These are phyloP conservation scores for Parus major DNA, from an alignment of 2,113 vertebrate species.

Conservation along the genomic window DNA sequence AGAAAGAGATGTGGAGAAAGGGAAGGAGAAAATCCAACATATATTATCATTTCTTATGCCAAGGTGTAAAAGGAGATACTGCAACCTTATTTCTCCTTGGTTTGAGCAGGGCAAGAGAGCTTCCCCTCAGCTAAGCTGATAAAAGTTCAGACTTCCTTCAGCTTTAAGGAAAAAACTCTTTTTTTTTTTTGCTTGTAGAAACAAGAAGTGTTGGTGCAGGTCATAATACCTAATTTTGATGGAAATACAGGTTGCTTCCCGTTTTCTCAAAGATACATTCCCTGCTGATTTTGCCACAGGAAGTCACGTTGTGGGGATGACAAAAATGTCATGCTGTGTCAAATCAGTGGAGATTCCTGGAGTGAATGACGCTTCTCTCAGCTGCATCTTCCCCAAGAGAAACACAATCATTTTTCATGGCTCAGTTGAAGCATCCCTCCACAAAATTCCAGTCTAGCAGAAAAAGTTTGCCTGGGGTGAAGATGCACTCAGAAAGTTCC, in stretches of 20 bases:
- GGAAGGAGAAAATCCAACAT: background rate
- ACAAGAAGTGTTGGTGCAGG: background rate
- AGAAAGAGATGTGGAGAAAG: background rate
- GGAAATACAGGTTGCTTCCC: background rate
- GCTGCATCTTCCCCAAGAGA: background rate
- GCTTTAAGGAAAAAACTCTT: background rate
- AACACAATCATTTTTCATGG: constrained; percentile 8
- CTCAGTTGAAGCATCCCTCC: constrained; percentile 26
- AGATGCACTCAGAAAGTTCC: background rate
- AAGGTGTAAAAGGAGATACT: background rate
- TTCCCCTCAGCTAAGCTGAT: background rate
- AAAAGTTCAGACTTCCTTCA: background rate
- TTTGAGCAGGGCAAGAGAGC: background rate
- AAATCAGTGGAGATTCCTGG: background rate
- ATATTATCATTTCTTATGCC: background rate
- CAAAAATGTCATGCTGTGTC: constrained; percentile 17
- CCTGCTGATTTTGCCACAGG: constrained; percentile 41
- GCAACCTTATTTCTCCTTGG: background rate
- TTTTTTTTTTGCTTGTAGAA: background rate
- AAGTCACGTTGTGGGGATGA: background rate
- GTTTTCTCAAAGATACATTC: background rate
- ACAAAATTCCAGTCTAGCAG: constrained; percentile 14
- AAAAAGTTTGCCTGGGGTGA: constrained; percentile 29
- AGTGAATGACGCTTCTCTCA: background rate
- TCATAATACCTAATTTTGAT: background rate